phyloP scores from a whole-genome alignment of 2,113 vertebrate genomes.

The Scophthalmus maximus region DNA sequence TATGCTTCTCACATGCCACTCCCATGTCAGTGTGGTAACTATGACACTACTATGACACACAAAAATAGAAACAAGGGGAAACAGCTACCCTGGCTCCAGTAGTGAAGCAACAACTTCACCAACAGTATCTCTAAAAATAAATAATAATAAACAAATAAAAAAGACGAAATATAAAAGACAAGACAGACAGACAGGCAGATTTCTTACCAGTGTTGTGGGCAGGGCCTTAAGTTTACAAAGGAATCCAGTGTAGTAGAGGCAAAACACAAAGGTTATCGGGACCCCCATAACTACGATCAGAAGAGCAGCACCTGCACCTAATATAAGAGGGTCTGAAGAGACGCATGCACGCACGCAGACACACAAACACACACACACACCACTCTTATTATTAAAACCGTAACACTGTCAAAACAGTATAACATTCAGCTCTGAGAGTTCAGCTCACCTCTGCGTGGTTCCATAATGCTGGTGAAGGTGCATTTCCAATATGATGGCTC shows the following conservation, averaged over 20 bases:
- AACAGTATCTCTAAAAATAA: too few relatives aligned
- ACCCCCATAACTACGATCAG: background rate
- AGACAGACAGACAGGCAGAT: background rate
- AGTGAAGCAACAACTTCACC: too few relatives aligned
- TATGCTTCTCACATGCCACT: too few relatives aligned
- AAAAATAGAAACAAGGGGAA: too few relatives aligned
- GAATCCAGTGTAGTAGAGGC: conserved; percentile 64
- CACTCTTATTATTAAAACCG: background rate
- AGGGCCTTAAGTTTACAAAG: conserved; percentile 55
- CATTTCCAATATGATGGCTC: conserved; percentile 57
- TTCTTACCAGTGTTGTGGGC: conserved; percentile 63
- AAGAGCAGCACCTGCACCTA: background rate
- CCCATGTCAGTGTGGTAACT: too few relatives aligned
- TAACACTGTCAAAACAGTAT: background rate
- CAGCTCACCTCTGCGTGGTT: conserved; percentile 52
- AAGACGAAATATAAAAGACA: too few relatives aligned
- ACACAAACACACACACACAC: too few relatives aligned
- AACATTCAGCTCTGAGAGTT: background rate
- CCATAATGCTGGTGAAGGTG: conserved; percentile 40
- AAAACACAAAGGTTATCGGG: background rate
- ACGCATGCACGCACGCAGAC: background rate
- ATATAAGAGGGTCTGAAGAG: conserved; percentile 31
- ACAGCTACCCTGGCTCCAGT: too few relatives aligned
- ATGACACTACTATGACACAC: too few relatives aligned
- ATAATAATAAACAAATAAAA: too few relatives aligned